Percentiles rank a stretch among this genome's conserved stretches.
phyloP scores from a whole-genome alignment of 2,797 vertebrate genomes.

The Sarcoramphus papa region DNA sequence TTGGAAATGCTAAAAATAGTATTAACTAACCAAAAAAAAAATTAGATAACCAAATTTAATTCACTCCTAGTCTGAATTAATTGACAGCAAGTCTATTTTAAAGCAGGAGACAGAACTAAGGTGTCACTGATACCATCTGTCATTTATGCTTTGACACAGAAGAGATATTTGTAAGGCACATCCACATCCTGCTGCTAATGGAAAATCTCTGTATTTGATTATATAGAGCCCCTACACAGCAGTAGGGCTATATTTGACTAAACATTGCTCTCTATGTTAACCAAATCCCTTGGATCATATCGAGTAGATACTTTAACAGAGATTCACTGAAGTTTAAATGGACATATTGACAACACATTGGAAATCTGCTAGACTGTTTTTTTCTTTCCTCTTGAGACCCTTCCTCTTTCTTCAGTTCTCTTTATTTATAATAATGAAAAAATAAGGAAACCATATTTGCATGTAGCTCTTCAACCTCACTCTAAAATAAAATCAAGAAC shows the following conservation, averaged over 20 bases:
- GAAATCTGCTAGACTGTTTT: neutral
- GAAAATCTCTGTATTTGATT: neutral
- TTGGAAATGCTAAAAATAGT: neutral
- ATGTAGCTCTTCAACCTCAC: neutral
- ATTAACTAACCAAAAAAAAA: neutral
- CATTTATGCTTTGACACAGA: neutral
- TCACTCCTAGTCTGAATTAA: neutral
- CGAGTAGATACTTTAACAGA: neutral
- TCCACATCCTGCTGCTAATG: neutral
- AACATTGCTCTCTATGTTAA: neutral
- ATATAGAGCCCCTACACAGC: neutral
- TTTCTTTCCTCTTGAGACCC: neutral
- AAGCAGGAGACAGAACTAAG: conserved; percentile 9
- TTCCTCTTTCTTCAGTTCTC: neutral
- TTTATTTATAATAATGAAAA: neutral
- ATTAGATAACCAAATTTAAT: neutral
- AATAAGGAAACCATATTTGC: neutral
- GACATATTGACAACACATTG: neutral
- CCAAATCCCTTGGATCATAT: neutral
- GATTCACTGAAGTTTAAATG: neutral
- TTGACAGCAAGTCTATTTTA: conserved; percentile 1
- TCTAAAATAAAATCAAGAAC: conserved; percentile 4
- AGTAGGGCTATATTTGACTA: neutral
- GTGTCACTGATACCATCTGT: conserved; percentile 1
- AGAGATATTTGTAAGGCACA: neutral